phyloP scores from a whole-genome alignment of 2,888 invertebrate genomes.

The Dasysyrphus tricinctus region DNA sequence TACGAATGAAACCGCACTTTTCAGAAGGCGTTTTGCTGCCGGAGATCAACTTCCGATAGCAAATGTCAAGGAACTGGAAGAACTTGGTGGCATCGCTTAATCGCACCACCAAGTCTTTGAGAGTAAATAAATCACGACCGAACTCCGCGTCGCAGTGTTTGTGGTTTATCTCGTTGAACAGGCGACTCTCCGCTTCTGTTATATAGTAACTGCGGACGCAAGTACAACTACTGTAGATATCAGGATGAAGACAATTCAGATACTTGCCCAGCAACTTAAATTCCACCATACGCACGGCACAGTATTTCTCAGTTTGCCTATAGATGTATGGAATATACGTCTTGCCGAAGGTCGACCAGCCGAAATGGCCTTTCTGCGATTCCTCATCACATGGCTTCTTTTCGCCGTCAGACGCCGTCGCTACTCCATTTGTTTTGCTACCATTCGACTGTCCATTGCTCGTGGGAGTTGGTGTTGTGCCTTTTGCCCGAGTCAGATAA shows the following conservation, averaged over 20 bases:
- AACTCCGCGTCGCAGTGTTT: conserved; percentile 96
- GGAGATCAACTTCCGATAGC: conserved; percentile 91
- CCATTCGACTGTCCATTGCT: conserved; percentile 52
- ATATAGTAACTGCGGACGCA: conserved; percentile 97
- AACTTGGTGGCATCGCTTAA: conserved; percentile 95
- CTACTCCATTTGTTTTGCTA: conserved; percentile 72
- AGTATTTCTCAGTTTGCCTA: conserved; percentile 92
- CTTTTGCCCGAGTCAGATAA: conserved; percentile 84
- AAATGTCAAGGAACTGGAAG: conserved; percentile 94
- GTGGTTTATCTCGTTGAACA: conserved; percentile 96
- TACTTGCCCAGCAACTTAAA: conserved; percentile 94
- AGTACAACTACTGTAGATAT: conserved; percentile 95
- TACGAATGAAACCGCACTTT: conserved; percentile 95
- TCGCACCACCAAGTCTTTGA: conserved; percentile 94
- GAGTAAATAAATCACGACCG: conserved; percentile 93
- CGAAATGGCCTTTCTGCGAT: conserved; percentile 92
- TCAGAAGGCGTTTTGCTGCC: conserved; percentile 89
- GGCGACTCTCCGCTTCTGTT: conserved; percentile 93
- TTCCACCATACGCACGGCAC: conserved; percentile 97
- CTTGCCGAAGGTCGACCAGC: conserved; percentile 95
- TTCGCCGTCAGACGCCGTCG: conserved; percentile 78
- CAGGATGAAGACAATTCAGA: conserved; percentile 93
- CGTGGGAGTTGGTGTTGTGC: conserved; percentile 51
- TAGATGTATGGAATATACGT: conserved; percentile 95
- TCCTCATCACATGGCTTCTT: conserved; percentile 87